Conservation (phyloP, 2,888 invertebrate species). For the Helobdella robusta region DNA sequence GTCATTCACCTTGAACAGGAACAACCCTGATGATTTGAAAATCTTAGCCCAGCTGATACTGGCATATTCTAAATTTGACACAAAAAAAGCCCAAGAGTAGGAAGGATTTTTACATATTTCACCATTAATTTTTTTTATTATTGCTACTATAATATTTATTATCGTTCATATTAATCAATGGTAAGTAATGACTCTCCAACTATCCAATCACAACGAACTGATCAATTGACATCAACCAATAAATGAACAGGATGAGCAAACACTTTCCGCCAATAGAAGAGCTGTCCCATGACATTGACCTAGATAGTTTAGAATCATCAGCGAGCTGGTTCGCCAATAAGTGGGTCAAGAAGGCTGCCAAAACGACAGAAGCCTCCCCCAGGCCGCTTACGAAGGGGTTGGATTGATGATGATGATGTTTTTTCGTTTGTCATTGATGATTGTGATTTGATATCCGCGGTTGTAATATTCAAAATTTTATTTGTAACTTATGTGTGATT, state of each 20-base stretch:
- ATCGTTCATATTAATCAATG: too few relatives aligned
- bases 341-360: slow-evolving; percentile 64
- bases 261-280: slow-evolving; percentile 60
- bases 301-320: slow-evolving; percentile 71
- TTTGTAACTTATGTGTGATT: too few relatives aligned
- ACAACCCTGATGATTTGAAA: slow-evolving; percentile 68
- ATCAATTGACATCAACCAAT: too few relatives aligned
- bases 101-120: too few relatives aligned
- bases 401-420: too few relatives aligned
- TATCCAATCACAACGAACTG: too few relatives aligned
- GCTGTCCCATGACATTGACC: slow-evolving; percentile 58
- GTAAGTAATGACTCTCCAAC: too few relatives aligned
- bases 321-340: slow-evolving; percentile 70
- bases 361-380: slow-evolving; percentile 37
- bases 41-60: slow-evolving; percentile 80
- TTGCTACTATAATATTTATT: too few relatives aligned
- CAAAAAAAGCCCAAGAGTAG: slow-evolving; percentile 62
- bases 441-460: too few relatives aligned
- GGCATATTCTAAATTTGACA: slow-evolving; percentile 70
- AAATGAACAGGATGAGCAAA: slow-evolving; percentile 56
- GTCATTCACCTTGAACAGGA: slow-evolving; percentile 40
- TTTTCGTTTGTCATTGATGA: too few relatives aligned
- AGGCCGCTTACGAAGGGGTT: slow-evolving; percentile 34
- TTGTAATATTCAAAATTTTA: too few relatives aligned
- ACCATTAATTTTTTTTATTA: not conserved